Evolutionary conservation across 2,113 vertebrate species (phyloP).

Genomic region (Eulemur rufifrons): DNA sequence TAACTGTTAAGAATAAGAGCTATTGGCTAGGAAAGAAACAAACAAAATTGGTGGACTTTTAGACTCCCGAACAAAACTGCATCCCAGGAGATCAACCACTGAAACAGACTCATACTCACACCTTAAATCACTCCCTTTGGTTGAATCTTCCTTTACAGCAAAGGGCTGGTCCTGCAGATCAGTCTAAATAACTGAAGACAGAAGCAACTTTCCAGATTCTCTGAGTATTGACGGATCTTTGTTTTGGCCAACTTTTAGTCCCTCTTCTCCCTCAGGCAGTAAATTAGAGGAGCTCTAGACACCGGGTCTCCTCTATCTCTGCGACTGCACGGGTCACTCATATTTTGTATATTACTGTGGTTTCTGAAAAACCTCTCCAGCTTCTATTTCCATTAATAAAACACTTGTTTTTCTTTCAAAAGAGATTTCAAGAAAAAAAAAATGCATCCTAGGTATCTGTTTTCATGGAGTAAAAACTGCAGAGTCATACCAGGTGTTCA

Average conservation of each 20-base stretch:
- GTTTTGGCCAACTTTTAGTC: background rate
- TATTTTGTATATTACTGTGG: slow-evolving; percentile 30
- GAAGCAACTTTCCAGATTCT: slow-evolving; percentile 30
- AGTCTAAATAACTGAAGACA: slow-evolving; percentile 49
- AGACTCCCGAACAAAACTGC: slow-evolving; percentile 5
- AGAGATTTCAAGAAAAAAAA: background rate
- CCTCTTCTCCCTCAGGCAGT: background rate
- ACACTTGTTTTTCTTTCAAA: slow-evolving; percentile 51
- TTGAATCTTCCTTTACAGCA: background rate
- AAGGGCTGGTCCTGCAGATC: background rate
- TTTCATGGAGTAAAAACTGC: slow-evolving; percentile 53
- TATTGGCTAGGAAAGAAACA: background rate
- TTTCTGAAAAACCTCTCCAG: slow-evolving; percentile 33
- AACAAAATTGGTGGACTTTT: background rate
- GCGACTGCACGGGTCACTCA: background rate
- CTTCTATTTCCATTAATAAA: slow-evolving; percentile 33
- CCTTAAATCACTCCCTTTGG: background rate
- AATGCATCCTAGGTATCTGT: background rate
- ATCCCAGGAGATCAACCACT: slow-evolving; percentile 9
- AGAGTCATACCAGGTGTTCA: slow-evolving; percentile 54
- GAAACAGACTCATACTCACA: slow-evolving; percentile 31
- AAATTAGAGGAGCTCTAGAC: background rate
- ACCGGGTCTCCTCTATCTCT: background rate
- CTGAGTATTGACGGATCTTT: background rate
- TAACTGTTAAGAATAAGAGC: slow-evolving; percentile 12